Evolutionary conservation across 2,888 invertebrate genomes (phyloP), one percentile per base, ranked within the genome.

Genomic region (Noctua fimbriata): DNA sequence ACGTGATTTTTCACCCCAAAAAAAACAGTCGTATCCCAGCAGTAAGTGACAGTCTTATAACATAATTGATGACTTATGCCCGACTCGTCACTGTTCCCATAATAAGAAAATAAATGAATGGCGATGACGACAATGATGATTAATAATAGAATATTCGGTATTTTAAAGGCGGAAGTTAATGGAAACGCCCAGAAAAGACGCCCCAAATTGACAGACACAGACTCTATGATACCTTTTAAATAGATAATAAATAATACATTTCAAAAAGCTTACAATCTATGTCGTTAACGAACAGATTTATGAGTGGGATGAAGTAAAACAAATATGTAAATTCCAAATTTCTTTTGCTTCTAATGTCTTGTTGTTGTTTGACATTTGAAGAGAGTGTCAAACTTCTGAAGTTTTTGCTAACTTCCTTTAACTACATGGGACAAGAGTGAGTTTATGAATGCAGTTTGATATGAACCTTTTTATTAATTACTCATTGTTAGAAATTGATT

Each of bases 401-500:
- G 28, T 10, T n/a, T 65, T 65, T 36, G 21, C 32, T 10, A 18
- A 60, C 28, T 28, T 32, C 1, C 28, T 36, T 36, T 36, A 36
- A 36, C 60, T 32, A 10, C 1, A 41, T 36, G 9, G 47, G 49
- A 47, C 16, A 69, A 70, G 18, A 70, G 10, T 10, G 28, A 49
- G 2, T 36, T 71, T 21, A 21, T 60, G 21, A 44, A 73, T 36
- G 49, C 10, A 3, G 63, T 16, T 16, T 36, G 24, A 32, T 44
- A 2, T 24, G 14, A 36, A 47, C 16, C 28, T 47, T 55, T 60
- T 28, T 63, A 63, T 63, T 63, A 47, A 81, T 75, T 63, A 63
- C 60, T 60, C 24, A 81, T 81, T 82, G 82, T 81, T 63, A 41
- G 0, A 69, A 83, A 78, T 63, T 24, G 28, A 73, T 73, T 28